Base-by-base conservation (phyloP, 2,113 vertebrate species). In the Cavia aperea region DNA sequence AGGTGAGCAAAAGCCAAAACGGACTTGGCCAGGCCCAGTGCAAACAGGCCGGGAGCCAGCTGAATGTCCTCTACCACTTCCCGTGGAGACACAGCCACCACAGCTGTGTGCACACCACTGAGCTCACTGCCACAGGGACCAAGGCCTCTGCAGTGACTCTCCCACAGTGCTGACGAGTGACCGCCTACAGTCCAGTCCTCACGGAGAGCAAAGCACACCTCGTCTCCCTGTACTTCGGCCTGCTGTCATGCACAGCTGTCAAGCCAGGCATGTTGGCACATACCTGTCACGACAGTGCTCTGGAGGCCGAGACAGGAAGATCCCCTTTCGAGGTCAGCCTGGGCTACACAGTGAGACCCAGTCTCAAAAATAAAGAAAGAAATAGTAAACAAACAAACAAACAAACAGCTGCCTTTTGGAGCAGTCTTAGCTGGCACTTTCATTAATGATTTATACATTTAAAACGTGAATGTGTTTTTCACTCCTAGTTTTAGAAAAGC, bases 1-100 rank as follows among this genome's bases (percentile, higher is more conserved):
- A 98, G 96, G 95, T 96, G 95, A 98, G 94, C 79, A 95, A 96
- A 95, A 96, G 93, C 97, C 96, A 94, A 96, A 96, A 93, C 77
- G 82, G 93, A 92, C 63, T 72, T 91, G 94, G 87, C 95, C 86
- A 56, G 79, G 63, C 95, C 95, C 84, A 86, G 83, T 58, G 29
- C 8, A n/a, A 93, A 92, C 66, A 63, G 60, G 88, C 51, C 73
- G 79, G 75, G 73, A 46, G 88, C 92, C 92, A 31, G 73, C 23
- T 63, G 89, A 31, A 8, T 1, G 9, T 51, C 87, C 26, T 46
- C 10, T 0, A 0, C 56, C 65, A 6, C 9, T 13, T 10, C 5
- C n/a, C 10, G 14, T 0, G 14, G 2, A 56, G 79, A 23, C 73
- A 4, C 29, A 75, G 43, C 46, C 26, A 4, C 2, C 26, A 4